Evolutionary conservation across 2,797 vertebrate genomes (phyloP).

Genomic region (Melanotaenia nigrans): DNA sequence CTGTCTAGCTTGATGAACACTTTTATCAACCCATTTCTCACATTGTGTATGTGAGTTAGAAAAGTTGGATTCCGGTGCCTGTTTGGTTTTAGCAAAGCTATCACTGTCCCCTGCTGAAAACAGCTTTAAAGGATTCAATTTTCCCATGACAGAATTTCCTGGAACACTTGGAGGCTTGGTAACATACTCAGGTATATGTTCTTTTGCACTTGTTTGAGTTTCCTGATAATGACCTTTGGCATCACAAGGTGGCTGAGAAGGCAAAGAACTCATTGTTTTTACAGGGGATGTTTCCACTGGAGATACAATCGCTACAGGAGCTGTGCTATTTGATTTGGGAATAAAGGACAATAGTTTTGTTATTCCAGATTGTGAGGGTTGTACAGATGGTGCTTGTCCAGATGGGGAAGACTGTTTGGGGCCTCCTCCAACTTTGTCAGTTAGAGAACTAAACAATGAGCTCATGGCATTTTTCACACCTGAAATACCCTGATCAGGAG

Average conservation of each 20-base stretch:
- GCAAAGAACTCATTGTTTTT: conserved; percentile 69
- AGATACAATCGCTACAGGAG: conserved; percentile 77
- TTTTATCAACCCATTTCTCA: conserved; percentile 23
- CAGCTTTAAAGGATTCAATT: conserved; percentile 86
- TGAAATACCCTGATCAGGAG: conserved; percentile 69
- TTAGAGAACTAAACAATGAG: conserved; percentile 87
- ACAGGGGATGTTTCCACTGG: conserved; percentile 79
- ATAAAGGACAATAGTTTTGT: conserved; percentile 81
- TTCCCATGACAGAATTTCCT: conserved; percentile 84
- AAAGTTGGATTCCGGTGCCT: conserved; percentile 26
- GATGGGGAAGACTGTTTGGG: conserved; percentile 82
- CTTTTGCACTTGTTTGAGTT: conserved; percentile 33
- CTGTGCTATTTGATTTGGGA: conserved; percentile 75
- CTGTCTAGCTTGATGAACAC: conserved; percentile 21
- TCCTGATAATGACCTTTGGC: conserved; percentile 56
- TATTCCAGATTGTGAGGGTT: conserved; percentile 73
- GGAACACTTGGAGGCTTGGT: conserved; percentile 70
- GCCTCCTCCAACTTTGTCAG: conserved; percentile 86
- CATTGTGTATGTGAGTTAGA: conserved; percentile 38
- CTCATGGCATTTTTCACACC: conserved; percentile 89
- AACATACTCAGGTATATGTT: conserved; percentile 42
- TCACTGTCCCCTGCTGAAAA: conserved; percentile 73
- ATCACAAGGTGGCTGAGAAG: conserved; percentile 61
- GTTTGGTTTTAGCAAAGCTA: conserved; percentile 52
- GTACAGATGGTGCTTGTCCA: conserved; percentile 63